Evolutionary conservation across 2,888 invertebrate genomes (phyloP), one percentile per base, ranked within the genome.

Genomic region (Trilocha varians): DNA sequence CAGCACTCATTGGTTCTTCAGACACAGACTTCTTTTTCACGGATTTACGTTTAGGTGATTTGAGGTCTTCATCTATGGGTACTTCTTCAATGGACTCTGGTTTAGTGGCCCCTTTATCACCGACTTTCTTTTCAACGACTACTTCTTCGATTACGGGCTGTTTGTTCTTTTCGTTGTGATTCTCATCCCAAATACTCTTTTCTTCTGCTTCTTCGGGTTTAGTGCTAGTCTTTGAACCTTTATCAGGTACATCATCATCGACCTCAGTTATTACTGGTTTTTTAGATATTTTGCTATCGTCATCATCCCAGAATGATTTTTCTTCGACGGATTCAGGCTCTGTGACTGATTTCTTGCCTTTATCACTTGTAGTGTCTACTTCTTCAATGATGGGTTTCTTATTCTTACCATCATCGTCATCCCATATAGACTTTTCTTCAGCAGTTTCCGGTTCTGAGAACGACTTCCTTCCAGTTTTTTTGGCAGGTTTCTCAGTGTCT

Each of bases 1-100:
- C 84, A 65, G 85, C 85, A 82, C 80, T 80, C 68, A 82, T 66
- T 47, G 82, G 79, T 66, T 82, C 82, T 64, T 79, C 80, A 41
- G 49, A 53, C 42, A 78, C 55, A 42, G 77, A 62, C 49, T 80
- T 63, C 67, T 77, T 79, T 74, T 73, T 83, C 57, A 80, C 50
- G 3, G 82, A 79, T 73, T 80, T 83, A 63, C 76, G 78, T 62
- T 82, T 84, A 5, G 78, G 56, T 32, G 74, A 61, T 42, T 70
- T 77, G 32, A 80, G 39, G 9, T 69, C 75, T 55, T 78, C 79
- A 11, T 77, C 70, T 8, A 77, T 59, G 9, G 69, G 46, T 1
- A 78, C 66, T 55, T 85, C 77, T 67, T 78, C 71, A 33, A 78
- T 65, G 4, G 56, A 45, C 53, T 85, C 80, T 34, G 84, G 73